Conservation (phyloP, 2,113 vertebrate species). For the Hypocryptadius cinnamomeus region DNA sequence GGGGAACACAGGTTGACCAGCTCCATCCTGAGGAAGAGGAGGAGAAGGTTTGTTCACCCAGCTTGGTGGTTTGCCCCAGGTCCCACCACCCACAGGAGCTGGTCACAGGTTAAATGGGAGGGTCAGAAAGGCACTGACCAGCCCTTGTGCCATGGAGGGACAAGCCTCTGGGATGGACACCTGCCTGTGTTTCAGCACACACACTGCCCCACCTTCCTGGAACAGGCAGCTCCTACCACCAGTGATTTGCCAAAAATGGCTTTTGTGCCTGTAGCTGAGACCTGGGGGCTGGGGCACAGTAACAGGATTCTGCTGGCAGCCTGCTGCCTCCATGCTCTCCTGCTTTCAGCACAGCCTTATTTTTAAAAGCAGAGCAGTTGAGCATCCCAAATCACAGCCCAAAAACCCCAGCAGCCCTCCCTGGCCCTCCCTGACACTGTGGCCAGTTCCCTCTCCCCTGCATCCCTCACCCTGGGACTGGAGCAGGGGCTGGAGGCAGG, state of each 20-base stretch:
- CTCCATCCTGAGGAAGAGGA: neutral
- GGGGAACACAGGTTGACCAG: neutral
- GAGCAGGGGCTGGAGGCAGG: neutral
- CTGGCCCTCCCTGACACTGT: no score
- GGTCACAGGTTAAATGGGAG: accelerated
- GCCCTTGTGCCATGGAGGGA: neutral
- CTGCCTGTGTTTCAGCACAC: neutral
- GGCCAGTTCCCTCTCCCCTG: neutral
- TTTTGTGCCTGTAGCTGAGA: neutral
- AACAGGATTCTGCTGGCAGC: neutral
- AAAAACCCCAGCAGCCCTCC: neutral
- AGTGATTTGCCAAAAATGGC: neutral
- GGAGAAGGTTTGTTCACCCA: neutral
- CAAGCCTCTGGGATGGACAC: neutral
- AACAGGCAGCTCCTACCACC: neutral
- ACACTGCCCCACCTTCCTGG: accelerated
- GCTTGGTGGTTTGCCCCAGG: accelerated
- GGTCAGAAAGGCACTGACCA: neutral
- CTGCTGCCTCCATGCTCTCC: neutral
- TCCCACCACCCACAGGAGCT: neutral
- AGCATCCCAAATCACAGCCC: neutral
- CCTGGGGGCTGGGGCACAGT: neutral
- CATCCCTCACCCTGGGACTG: neutral
- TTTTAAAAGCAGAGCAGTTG: neutral
- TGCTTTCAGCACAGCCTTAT: neutral